Percentiles rank a stretch among this genome's conserved stretches.
phyloP scores from a whole-genome alignment of 2,888 invertebrate species.

The Bellardia bayeri region DNA sequence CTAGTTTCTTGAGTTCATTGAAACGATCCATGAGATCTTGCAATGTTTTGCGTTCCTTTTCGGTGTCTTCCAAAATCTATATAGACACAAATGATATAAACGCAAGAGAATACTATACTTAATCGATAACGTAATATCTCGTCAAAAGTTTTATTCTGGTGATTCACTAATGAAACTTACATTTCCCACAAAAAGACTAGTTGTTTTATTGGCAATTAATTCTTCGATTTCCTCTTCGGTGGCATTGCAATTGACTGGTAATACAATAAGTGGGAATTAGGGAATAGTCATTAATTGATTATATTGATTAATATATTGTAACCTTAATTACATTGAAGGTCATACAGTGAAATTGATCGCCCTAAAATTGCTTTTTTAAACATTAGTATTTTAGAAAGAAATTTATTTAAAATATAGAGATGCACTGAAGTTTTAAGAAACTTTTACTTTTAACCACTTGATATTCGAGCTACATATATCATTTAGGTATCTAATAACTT shows the following conservation, averaged over 20 bases:
- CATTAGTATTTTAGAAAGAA: too few species aligned
- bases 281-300: too few species aligned
- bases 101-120: conserved; percentile 59
- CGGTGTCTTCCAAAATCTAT: conserved; percentile 84
- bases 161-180: conserved; percentile 77
- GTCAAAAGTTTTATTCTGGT: conserved; percentile 7
- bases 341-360: too few species aligned
- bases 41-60: conserved; percentile 82
- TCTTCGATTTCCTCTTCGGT: conserved; percentile 84
- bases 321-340: too few species aligned
- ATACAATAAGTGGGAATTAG: not conserved
- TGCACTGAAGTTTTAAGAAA: too few species aligned
- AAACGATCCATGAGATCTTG: conserved; percentile 83
- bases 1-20: conserved; percentile 82
- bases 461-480: too few species aligned
- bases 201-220: conserved; percentile 82
- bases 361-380: too few species aligned
- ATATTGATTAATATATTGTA: too few species aligned
- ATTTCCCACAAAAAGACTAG: conserved; percentile 84
- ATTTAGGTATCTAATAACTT: too few species aligned
- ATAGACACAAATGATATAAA: conserved; percentile 53
- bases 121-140: conserved; percentile 51
- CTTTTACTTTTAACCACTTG: too few species aligned
- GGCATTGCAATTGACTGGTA: conserved; percentile 82
- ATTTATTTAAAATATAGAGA: too few species aligned